Evolutionary conservation across 2,888 invertebrate species (phyloP).

Genomic region (Caradrina kadenii): DNA sequence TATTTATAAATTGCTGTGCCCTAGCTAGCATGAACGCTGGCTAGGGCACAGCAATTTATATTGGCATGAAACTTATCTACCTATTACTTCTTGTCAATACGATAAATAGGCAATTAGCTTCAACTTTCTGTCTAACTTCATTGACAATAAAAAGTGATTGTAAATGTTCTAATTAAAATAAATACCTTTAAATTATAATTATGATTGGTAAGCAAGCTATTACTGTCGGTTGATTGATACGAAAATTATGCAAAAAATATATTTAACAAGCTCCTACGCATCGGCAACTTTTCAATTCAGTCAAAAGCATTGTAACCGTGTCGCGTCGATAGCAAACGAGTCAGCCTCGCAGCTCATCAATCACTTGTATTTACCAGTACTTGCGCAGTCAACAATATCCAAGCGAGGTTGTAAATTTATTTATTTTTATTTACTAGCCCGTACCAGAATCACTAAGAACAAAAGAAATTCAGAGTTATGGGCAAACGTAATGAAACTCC

Average conservation of each 20-base stretch:
- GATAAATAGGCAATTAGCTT: no score
- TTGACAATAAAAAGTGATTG: no score
- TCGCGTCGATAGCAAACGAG: slow-evolving; percentile 25
- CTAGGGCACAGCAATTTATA: no score
- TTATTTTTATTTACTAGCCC: slow-evolving; percentile 53
- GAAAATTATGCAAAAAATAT: slow-evolving; percentile 22
- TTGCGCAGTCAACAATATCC: slow-evolving; percentile 40
- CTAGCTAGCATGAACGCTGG: no score
- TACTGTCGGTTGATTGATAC: slow-evolving; percentile 9
- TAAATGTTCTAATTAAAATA: no score
- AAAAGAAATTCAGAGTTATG: slow-evolving; percentile 69
- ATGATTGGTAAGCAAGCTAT: background rate
- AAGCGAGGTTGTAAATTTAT: slow-evolving; percentile 39
- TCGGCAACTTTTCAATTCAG: slow-evolving; percentile 35
- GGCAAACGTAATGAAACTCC: slow-evolving; percentile 71
- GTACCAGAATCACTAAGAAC: slow-evolving; percentile 63
- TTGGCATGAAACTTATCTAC: no score
- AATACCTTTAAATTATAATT: no score
- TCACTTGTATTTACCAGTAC: slow-evolving; percentile 23
- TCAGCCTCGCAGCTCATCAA: slow-evolving; percentile 36
- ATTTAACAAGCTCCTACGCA: slow-evolving; percentile 6
- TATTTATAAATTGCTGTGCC: no score
- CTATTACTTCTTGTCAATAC: no score
- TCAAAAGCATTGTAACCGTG: slow-evolving; percentile 18
- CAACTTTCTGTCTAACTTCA: no score